Percentiles rank a stretch among this genome's conserved stretches.
Evolutionary conservation across 1,140 invertebrate species (phyloP).

Genomic region (Diplogasteroides magnus): DNA sequence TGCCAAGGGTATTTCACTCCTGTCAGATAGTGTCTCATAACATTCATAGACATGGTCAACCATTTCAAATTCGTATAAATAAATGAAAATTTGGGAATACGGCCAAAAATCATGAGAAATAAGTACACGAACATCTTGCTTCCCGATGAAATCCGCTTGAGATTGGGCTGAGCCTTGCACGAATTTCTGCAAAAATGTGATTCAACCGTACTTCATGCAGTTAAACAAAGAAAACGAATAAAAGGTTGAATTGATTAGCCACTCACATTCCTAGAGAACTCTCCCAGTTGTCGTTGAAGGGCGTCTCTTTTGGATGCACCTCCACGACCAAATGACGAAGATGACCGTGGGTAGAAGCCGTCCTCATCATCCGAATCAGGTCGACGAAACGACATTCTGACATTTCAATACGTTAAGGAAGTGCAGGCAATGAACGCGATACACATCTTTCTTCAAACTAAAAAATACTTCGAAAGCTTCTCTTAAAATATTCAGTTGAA

Average conservation of each 20-base stretch:
- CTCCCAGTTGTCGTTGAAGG: conserved; percentile 29
- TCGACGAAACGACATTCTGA: conserved; percentile 19
- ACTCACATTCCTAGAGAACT: conserved; percentile 27
- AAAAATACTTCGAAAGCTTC: no score
- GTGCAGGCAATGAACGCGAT: no score
- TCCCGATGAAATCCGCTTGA: conserved; percentile 31
- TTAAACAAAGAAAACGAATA: not conserved
- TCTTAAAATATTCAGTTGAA: no score
- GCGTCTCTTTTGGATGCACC: conserved; percentile 15
- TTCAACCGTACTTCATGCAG: no score
- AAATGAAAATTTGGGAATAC: not conserved
- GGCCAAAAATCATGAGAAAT: not conserved
- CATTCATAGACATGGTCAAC: no score
- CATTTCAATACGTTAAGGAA: no score
- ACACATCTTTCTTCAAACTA: no score
- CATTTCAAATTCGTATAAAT: no score
- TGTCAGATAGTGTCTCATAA: no score
- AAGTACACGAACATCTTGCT: conserved; percentile 20
- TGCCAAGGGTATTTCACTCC: no score
- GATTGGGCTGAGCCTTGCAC: conserved; percentile 24
- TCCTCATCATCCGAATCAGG: conserved; percentile 29
- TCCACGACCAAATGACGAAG: not conserved
- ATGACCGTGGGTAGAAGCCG: conserved; percentile 12
- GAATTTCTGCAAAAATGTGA: conserved; percentile 22
- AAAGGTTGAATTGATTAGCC: conserved; percentile 6